Evolutionary conservation across 2,797 vertebrate genomes (phyloP), one percentile per base, ranked within the genome.

Genomic region (Otus scops): DNA sequence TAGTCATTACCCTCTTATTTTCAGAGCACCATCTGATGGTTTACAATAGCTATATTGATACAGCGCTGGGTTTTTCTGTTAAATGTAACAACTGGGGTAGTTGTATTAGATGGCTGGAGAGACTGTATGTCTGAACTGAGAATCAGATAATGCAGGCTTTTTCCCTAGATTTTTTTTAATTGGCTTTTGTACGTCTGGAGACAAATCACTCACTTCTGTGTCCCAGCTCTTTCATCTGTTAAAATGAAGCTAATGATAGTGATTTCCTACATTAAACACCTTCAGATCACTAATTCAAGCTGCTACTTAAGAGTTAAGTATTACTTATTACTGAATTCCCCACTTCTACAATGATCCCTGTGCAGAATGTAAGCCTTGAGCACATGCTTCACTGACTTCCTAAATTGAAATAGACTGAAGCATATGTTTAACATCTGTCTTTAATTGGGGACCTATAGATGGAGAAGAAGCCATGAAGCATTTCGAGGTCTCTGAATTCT

Each of bases 391-490:
- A 63, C 54, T 81, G 88, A 32, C 75, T 79, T 76, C 18, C 71
- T 70, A 92, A 95, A 96, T 53, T 93, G 89, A 83, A 96, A 92
- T 80, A 95, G 89, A 59, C 89, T 81, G 82, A 81, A 89, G 87
- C 89, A 88, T 80, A 88, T 93, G 92, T 88, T 96, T 92, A 95
- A 94, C 92, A 93, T 85, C 73, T 94, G 92, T 91, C 82, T 75
- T 89, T 94, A 96, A 80, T 32, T 94, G 79, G 48, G 63, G 64
- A 67, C 85, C 91, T 94, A 65, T 91, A 86, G 85, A 65, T 59
- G 73, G 79, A 81, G 65, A 77, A 61, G 57, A 65, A 78, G 8
- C 47, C 57, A 75, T 13, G 10, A 78, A 84, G 73, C 59, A 41
- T 93, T 94, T 94, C 0, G 3, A 86, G 45, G 61, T 65, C 50